These are phyloP conservation scores for Oopsacas minuta DNA, from an alignment of 37 sponge, comb jelly and placozoan species.

Conservation along the genomic window DNA sequence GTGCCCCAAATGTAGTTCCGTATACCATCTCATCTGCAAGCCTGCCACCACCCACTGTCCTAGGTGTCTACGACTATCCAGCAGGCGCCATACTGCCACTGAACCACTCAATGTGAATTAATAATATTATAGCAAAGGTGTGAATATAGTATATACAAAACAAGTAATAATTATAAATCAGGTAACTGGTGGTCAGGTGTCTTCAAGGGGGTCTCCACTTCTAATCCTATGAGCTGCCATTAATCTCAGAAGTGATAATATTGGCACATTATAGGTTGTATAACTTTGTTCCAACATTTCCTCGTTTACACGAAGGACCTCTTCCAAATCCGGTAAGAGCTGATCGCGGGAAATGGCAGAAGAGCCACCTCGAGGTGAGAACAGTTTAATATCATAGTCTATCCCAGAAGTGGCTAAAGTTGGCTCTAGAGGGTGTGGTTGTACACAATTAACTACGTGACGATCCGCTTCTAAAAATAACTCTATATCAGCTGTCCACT, in stretches of 20 bases:
- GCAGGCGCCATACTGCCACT: not conserved
- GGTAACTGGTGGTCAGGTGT: not conserved
- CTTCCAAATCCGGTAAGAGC: not conserved
- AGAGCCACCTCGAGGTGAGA: conserved; percentile 34
- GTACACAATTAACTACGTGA: conserved; percentile 86
- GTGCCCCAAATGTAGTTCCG: not conserved
- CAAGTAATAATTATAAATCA: not conserved
- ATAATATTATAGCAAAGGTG: not conserved
- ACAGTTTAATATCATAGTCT: conserved; percentile 71
- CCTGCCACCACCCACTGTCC: conserved; percentile 5
- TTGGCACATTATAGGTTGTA: conserved; percentile 56
- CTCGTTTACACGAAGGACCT: conserved; percentile 55
- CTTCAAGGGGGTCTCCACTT: not conserved
- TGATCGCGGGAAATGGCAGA: not conserved
- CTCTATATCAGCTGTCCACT: conserved; percentile 62
- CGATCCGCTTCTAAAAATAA: conserved; percentile 55
- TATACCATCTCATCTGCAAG: not conserved
- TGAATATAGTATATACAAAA: too few species aligned
- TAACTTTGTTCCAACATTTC: conserved; percentile 60
- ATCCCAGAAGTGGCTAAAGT: conserved; percentile 78
- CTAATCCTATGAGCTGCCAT: not conserved
- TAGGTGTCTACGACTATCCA: not conserved
- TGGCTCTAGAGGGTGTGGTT: conserved; percentile 63
- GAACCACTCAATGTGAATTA: not conserved
- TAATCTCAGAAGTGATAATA: conserved; percentile 41